phyloP scores from a whole-genome alignment of 1,140 invertebrate species.

The Pseudomyrmex flavicornis region DNA sequence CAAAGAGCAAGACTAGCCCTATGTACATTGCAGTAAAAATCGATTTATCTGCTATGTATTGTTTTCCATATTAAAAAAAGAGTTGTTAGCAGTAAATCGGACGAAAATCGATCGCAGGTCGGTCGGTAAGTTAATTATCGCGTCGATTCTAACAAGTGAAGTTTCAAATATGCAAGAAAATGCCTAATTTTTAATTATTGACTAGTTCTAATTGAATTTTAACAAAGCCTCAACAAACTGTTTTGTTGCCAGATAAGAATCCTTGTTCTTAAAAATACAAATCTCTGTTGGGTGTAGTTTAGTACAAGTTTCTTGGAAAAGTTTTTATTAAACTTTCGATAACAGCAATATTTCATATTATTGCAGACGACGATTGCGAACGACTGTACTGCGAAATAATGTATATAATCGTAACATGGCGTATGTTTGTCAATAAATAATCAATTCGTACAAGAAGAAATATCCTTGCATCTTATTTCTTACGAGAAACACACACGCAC shows the following conservation, averaged over 20 bases:
- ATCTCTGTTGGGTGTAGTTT: background rate
- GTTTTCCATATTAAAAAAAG: constrained; percentile 29
- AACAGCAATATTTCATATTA: constrained; percentile 7
- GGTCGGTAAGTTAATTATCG: constrained; percentile 19
- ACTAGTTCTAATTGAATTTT: too few species aligned
- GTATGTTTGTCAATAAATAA: constrained; percentile 54
- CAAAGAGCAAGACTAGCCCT: constrained; percentile 4
- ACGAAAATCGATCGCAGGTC: constrained; percentile 32
- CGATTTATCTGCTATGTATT: constrained; percentile 1
- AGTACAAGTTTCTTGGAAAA: background rate
- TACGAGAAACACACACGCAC: too few species aligned
- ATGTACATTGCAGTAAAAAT: constrained; percentile 23
- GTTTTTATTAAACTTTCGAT: constrained; percentile 8
- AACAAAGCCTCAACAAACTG: too few species aligned
- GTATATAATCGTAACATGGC: constrained; percentile 37
- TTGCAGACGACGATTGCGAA: constrained; percentile 6
- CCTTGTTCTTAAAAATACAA: background rate
- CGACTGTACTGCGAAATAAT: constrained; percentile 32
- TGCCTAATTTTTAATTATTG: too few species aligned
- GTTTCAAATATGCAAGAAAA: too few species aligned
- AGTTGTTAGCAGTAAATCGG: constrained; percentile 5
- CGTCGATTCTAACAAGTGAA: background rate
- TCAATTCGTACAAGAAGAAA: constrained; percentile 31
- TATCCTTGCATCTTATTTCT: background rate
- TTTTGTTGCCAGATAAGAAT: too few species aligned